Evolutionary conservation across 1,140 invertebrate genomes (phyloP), one percentile per base, ranked within the genome.

Genomic region (Drosophila suzukii): DNA sequence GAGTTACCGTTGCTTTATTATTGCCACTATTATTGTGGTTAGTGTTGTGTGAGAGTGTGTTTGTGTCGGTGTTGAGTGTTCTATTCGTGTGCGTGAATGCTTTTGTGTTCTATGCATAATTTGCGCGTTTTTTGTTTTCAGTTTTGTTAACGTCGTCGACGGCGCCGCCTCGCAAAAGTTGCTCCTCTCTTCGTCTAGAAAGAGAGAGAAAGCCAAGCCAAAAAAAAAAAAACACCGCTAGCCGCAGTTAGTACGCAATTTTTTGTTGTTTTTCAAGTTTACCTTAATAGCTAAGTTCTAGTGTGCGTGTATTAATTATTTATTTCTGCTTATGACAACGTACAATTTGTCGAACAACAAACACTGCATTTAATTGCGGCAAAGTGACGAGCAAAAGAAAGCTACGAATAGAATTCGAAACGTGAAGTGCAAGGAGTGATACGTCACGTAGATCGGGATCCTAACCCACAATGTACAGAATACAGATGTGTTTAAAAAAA

Each of bases 1-100:
- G 83, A 88, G 79, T 88, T 89, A 88, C 83, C 83, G 83, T 88
- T 88, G 59, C 72, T 80, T 83, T 88, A 89, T 89, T 83, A 89
- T 65, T 79, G 83, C 81, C 75, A 81, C 68, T 81, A 85, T 74
- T 84, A 78, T 63, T 66, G 66, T 54, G 47, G 66, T 32, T 58
- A 38, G 47, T 60, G 38, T 32, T 46, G 44, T 36, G 17, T 34
- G 8, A 8, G 32, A 10, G 32, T 34, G 7, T 32, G 8, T 8
- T 11, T 13, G 7, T 36, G 51, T 34, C 24, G 46, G 24, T 49
- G 47, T 30, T 39, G 32, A 43, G 50, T 44, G 61, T 44, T 30
- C 47, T 30, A 1, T n/a, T n/a, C 27, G 55, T 50, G 46, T 24
- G 46, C 44, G 47, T 47, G 44, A 50, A 65, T 56, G 58, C 38